Conservation (phyloP, 2,113 vertebrate species). For the Nematolebias whitei region DNA sequence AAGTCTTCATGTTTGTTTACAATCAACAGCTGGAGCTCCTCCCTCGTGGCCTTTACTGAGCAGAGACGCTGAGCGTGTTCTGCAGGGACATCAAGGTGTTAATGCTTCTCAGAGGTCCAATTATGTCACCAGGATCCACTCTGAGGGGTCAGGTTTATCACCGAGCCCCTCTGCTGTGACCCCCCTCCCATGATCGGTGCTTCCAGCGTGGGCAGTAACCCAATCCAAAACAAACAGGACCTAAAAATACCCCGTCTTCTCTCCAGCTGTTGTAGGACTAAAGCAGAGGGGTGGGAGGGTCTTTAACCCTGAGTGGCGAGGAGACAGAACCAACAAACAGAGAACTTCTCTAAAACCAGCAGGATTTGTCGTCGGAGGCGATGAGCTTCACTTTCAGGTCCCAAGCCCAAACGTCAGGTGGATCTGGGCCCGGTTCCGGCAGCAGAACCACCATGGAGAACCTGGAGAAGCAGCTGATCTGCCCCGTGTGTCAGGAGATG, state of each 20-base stretch:
- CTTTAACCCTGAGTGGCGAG: neutral
- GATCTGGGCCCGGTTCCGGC: slow-evolving; percentile 27
- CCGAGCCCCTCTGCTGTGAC: slow-evolving; percentile 6
- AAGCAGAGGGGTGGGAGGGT: slow-evolving; percentile 25
- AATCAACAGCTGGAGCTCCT: too few relatives aligned
- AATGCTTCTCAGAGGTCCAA: slow-evolving; percentile 13
- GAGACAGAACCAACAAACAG: neutral
- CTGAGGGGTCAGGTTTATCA: slow-evolving; percentile 17
- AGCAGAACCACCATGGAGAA: slow-evolving; percentile 85
- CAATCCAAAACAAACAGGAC: slow-evolving; percentile 72
- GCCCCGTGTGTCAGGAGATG: slow-evolving; percentile 96
- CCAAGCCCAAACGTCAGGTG: slow-evolving; percentile 75
- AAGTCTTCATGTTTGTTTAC: too few relatives aligned
- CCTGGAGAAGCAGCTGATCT: slow-evolving; percentile 95
- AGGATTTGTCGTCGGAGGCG: slow-evolving; percentile 10
- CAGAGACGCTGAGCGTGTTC: too few relatives aligned
- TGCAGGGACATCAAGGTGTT: slow-evolving; percentile 5
- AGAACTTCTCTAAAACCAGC: neutral
- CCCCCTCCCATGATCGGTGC: too few relatives aligned
- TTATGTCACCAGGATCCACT: slow-evolving; percentile 13
- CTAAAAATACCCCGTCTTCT: slow-evolving; percentile 67
- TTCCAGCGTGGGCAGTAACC: slow-evolving; percentile 66
- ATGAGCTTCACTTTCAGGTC: slow-evolving; percentile 89
- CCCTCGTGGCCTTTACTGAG: too few relatives aligned
- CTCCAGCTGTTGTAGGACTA: slow-evolving; percentile 28